Base-by-base conservation (phyloP, 2,888 invertebrate species). In the Plebejus argus region DNA sequence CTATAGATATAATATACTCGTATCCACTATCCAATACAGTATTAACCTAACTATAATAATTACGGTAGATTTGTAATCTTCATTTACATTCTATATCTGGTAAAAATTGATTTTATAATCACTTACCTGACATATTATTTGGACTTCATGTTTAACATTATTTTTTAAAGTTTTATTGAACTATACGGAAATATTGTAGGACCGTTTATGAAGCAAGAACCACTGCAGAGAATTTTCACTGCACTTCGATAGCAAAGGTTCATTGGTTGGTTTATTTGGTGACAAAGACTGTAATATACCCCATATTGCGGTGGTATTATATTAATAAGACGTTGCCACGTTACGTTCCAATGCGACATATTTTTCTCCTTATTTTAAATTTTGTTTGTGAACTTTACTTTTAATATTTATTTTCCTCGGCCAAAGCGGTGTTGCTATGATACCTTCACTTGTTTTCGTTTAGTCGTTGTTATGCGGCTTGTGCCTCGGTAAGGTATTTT, bases 301-400 rank as follows among this genome's bases (percentile, higher is more conserved):
- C n/a, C n/a, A 53, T 39, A 75, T 74, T 74, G 66, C 53, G 12
- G 45, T 53, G 20, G 33, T 53, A 15, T 7, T 53, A 74, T 61
- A 74, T n/a, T n/a, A n/a, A n/a, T 28, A 28, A 74, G 33, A 76
- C 66, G 92, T 93, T 93, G 92, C 92, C 90, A 91, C 83, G 93
- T 83, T 85, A 90, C 90, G 86, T 84, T 84, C 83, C 86, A 87
- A 84, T 91, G 92, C 93, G 92, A 88, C 92, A 91, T 89, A 72
- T 71, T 77, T 77, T 35, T 72, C 35, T 77, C 72, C 56, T 77
- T 66, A 66, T 66, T 77, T 77, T 23, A 74, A 74, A 74, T 28
- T 49, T 53, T 49, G 20, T 49, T 72, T 18, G 23, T 28, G 53
- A 53, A 49, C 18, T 15, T 28, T 18, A 66, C 18, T 10, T n/a